These are phyloP conservation scores for Parasteatoda tepidariorum DNA, from an alignment of 1,140 invertebrate genomes.

Conservation along the genomic window DNA sequence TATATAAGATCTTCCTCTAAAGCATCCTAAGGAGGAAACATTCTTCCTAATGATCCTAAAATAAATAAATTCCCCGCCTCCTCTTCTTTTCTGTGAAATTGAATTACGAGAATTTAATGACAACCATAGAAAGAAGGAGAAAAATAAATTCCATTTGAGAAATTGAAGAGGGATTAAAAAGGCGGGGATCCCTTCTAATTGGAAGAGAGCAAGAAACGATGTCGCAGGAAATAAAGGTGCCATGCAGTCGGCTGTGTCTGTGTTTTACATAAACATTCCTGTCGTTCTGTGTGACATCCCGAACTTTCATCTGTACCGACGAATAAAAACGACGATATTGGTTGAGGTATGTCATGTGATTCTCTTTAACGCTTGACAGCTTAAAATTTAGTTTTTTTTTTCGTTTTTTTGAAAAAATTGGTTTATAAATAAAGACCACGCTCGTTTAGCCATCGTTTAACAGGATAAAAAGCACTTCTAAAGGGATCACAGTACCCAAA, in stretches of 20 bases:
- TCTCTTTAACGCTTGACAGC: background rate
- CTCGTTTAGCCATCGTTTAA: too few relatives aligned
- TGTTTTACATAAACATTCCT: slow-evolving; percentile 57
- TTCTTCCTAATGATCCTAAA: too few relatives aligned
- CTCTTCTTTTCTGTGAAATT: slow-evolving; percentile 11
- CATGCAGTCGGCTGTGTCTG: slow-evolving; percentile 17
- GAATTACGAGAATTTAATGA: slow-evolving; percentile 55
- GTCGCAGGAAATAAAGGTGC: slow-evolving; percentile 31
- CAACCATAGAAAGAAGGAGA: background rate
- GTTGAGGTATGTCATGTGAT: background rate
- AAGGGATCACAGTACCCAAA: too few relatives aligned
- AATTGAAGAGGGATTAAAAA: background rate
- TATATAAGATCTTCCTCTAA: too few relatives aligned
- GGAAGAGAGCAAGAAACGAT: slow-evolving; percentile 11
- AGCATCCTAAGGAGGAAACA: too few relatives aligned
- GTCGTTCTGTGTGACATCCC: slow-evolving; percentile 5
- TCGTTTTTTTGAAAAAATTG: too few relatives aligned
- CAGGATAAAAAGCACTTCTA: too few relatives aligned
- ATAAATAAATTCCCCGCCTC: background rate
- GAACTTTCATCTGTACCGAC: background rate
- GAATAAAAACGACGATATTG: background rate
- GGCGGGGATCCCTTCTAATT: slow-evolving; percentile 35
- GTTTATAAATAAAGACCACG: too few relatives aligned
- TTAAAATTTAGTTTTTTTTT: too few relatives aligned
- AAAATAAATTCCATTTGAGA: slow-evolving; percentile 4